Base-by-base conservation (phyloP, 92 coral and sea anemone species). In the Metridium senile region DNA sequence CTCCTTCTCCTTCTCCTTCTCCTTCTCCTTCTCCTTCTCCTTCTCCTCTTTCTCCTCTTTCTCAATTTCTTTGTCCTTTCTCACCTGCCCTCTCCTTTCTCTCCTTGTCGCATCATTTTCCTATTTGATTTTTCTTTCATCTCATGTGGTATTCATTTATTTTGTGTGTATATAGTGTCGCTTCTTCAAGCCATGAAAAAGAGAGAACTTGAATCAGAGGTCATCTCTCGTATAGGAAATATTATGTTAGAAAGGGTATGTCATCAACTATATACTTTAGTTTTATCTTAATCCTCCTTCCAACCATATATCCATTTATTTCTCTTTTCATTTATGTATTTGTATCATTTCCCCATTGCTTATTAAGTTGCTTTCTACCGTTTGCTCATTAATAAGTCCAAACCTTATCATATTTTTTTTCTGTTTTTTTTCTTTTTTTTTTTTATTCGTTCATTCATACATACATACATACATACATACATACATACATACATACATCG, bases 211-310 rank as follows among this genome's bases (percentile, higher is more conserved):
- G 78, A 82, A 63, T 43, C 66, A 13, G 93, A 85, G n/a, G 97
- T 89, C 22, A 85, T 96, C 61, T 63, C 69, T 33, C 78, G 88
- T 61, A 88, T 96, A 76, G 99, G 99, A 29, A 97, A 96, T 52
- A 91, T 96, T 47, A 78, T 96, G 89, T 86, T 96, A 13, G 87
- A 96, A 27, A 87, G 99, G 87, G 99, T 96, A 74, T 2, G 58
- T 16, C 11, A 28, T 72, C 11, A 35, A n/a, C n/a, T n/a, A n/a
- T n/a, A n/a, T n/a, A n/a, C n/a, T n/a, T n/a, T n/a, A n/a, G n/a
- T n/a, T n/a, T n/a, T n/a, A n/a, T n/a, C n/a, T n/a, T n/a, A n/a
- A n/a, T n/a, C n/a, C n/a, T n/a, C n/a, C n/a, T n/a, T n/a, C n/a
- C n/a, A n/a, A n/a, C n/a, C n/a, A n/a, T n/a, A n/a, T n/a, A n/a